Evolutionary conservation across 2,888 invertebrate species (phyloP).

Genomic region (Drosophila melanocephala): DNA sequence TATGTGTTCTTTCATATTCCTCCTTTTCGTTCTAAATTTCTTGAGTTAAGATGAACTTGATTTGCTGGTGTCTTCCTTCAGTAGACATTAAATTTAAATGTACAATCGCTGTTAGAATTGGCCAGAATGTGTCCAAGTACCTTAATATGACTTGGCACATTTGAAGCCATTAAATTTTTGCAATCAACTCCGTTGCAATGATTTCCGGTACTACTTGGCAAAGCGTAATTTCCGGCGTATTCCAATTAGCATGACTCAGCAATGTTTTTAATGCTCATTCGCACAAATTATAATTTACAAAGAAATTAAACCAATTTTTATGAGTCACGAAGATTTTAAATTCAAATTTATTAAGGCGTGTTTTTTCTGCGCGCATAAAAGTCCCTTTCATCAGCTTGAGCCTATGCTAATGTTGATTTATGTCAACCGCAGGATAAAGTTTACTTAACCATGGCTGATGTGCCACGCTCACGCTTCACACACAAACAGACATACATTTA

Average conservation of each 20-base stretch:
- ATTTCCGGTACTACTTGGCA: background rate
- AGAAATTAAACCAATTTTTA: constrained; percentile 42
- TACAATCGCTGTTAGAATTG: background rate
- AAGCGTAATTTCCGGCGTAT: constrained; percentile 19
- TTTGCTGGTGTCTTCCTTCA: background rate
- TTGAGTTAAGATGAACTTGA: constrained; percentile 22
- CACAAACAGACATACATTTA: constrained; percentile 50
- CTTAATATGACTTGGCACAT: constrained; percentile 7
- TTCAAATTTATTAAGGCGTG: constrained; percentile 8
- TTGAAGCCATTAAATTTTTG: constrained; percentile 10
- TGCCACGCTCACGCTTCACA: constrained; percentile 44
- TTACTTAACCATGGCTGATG: constrained; percentile 61
- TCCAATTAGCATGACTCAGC: constrained; percentile 45
- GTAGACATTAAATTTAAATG: background rate
- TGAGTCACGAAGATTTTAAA: constrained; percentile 29
- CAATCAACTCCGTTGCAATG: background rate
- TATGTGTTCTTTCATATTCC: background rate
- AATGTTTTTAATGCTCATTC: constrained; percentile 24
- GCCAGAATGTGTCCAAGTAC: background rate
- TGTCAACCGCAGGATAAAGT: constrained; percentile 75
- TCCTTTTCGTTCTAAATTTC: constrained; percentile 11
- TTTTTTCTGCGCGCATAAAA: background rate
- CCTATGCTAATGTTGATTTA: constrained; percentile 70
- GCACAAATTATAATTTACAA: constrained; percentile 21
- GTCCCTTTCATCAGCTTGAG: constrained; percentile 44